phyloP scores from a whole-genome alignment of 2,113 vertebrate species.

The Eurypyga helias region DNA sequence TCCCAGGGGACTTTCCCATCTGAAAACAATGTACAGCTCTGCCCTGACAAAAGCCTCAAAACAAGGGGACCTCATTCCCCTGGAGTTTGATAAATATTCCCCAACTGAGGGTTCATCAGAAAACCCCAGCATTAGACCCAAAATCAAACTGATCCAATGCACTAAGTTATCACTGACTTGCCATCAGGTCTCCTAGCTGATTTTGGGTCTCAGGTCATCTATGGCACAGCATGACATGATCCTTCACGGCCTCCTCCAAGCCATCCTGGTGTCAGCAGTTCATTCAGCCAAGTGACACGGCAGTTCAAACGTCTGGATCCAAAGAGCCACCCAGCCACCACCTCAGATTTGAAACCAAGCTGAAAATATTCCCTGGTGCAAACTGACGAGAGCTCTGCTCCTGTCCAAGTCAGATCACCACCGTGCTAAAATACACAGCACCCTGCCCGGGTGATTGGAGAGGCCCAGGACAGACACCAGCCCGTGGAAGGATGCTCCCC shows the following conservation, averaged over 20 bases:
- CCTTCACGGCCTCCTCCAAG: not conserved
- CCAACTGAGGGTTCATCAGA: not conserved
- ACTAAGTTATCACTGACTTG: not conserved
- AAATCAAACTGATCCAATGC: not conserved
- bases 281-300: not conserved
- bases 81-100: not conserved
- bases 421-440: not conserved
- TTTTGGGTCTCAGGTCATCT: not conserved
- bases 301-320: not conserved
- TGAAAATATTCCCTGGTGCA: not conserved
- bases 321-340: not conserved
- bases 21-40: not conserved
- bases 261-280: not conserved
- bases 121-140: not conserved
- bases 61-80: not conserved
- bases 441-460: rapidly evolving
- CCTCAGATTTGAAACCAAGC: not conserved
- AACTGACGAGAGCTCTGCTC: not conserved
- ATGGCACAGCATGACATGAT: not conserved
- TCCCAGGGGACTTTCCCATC: not conserved
- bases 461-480: no score
- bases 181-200: not conserved
- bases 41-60: not conserved
- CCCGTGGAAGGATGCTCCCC: not conserved
- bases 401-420: not conserved